Evolutionary conservation across 2,888 invertebrate genomes (phyloP), one percentile per base, ranked within the genome.

Genomic region (Hedya salicella): DNA sequence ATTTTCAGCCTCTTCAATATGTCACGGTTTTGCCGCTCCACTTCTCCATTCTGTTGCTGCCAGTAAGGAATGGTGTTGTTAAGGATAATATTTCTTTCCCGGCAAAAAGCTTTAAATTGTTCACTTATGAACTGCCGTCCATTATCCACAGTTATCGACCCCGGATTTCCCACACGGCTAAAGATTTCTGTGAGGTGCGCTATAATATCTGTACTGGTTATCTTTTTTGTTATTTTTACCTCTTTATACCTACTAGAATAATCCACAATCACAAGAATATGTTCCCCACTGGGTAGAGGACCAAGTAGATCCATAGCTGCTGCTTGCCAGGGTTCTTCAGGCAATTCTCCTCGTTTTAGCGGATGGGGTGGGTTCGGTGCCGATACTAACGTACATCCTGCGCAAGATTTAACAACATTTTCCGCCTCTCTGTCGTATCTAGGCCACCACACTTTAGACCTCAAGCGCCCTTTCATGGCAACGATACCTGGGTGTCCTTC

Each of bases 211-310:
- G 32, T 3, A 3, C 69, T 62, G 1, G 73, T n/a, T n/a, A n/a
- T n/a, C n/a, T n/a, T n/a, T n/a, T n/a, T n/a, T n/a, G n/a, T n/a
- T n/a, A n/a, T n/a, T n/a, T n/a, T n/a, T n/a, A n/a, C n/a, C n/a
- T n/a, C n/a, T n/a, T n/a, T n/a, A n/a, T n/a, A n/a, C n/a, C 69
- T 2, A 71, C 76, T 78, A 60, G 69, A 78, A 39, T 78, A 79
- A 60, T 78, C 76, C 4, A 79, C 63, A 2, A 78, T 68, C 0
- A 78, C 76, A 4, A 78, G 67, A 30, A 64, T 25, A n/a, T 57
- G 57, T 17, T 64, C 57, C 14, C 50, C 40, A 50, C 16, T 64
- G 13, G 57, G 64, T 16, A 64, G 14, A 2, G 64, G 64, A 30
- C 57, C 64, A 0, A 76, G 36, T 25, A 73, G 68, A 67, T 78